phyloP scores from a whole-genome alignment of 2,888 invertebrate species.

The Podotricha telesiphe region DNA sequence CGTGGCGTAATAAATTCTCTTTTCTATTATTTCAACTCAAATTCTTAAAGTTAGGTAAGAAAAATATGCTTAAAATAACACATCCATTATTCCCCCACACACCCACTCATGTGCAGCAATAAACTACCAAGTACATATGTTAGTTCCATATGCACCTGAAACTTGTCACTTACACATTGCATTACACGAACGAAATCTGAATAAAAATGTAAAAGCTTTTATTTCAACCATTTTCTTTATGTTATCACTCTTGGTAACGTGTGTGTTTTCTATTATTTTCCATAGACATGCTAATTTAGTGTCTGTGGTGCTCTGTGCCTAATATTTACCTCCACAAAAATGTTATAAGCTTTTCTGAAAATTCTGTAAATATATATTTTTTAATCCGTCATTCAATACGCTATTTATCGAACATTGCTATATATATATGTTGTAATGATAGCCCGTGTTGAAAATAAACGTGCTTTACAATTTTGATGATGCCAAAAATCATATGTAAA shows the following conservation, averaged over 20 bases:
- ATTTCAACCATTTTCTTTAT: constrained; percentile 7
- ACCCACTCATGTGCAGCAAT: neutral
- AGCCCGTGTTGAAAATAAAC: constrained; percentile 10
- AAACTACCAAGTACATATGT: constrained; percentile 7
- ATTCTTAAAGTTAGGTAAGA: no score
- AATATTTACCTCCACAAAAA: no score
- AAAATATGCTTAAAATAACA: neutral
- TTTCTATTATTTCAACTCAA: no score
- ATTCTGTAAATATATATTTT: no score
- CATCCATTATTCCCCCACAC: neutral
- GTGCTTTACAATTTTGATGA: constrained; percentile 12
- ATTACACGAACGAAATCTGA: constrained; percentile 21
- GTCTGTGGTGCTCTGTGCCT: no score
- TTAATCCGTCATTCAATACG: no score
- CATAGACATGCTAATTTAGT: no score
- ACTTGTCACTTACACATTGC: constrained; percentile 29
- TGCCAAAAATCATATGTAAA: constrained; percentile 18
- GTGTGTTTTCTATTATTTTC: neutral
- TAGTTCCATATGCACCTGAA: constrained; percentile 28
- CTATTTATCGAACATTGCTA: neutral
- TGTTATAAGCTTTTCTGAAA: no score
- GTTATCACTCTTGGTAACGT: neutral
- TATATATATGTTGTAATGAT: neutral
- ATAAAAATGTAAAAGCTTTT: constrained; percentile 20
- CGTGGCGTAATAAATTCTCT: no score